These are phyloP conservation scores for Corythoichthys intestinalis DNA, from an alignment of 2,113 vertebrate genomes.

Conservation along the genomic window DNA sequence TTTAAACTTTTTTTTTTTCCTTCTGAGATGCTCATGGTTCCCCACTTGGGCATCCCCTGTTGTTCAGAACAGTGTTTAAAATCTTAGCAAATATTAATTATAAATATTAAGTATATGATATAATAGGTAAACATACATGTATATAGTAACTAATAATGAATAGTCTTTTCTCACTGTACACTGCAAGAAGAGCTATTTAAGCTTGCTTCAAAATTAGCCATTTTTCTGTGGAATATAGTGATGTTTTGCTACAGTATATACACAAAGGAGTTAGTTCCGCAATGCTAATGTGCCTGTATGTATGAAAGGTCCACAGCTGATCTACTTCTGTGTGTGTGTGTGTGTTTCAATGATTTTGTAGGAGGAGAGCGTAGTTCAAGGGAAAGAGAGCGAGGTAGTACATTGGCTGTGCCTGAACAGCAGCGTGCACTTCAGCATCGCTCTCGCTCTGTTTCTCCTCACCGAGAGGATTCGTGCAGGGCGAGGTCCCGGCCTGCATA, in stretches of 20 bases:
- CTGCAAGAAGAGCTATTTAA: slow-evolving; percentile 41
- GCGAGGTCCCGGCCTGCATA: slow-evolving; percentile 90
- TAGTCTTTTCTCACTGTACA: slow-evolving; percentile 22
- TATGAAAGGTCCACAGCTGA: slow-evolving; percentile 13
- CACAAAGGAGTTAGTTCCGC: slow-evolving; percentile 15
- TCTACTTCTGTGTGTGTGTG: slow-evolving; percentile 18
- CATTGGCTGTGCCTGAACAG: slow-evolving; percentile 90
- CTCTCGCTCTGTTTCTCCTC: slow-evolving; percentile 95
- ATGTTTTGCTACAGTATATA: slow-evolving; percentile 50
- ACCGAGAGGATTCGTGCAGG: slow-evolving; percentile 89
- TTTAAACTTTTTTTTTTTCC: neutral
- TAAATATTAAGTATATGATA: neutral
- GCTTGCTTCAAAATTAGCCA: slow-evolving; percentile 13
- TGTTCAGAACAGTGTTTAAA: neutral
- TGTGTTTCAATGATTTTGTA: slow-evolving; percentile 20
- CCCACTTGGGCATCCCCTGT: neutral
- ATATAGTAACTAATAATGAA: no score
- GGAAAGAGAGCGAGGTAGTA: slow-evolving; percentile 84
- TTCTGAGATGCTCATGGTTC: neutral
- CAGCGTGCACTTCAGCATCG: slow-evolving; percentile 87
- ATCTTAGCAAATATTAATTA: neutral
- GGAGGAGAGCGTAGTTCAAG: slow-evolving; percentile 86
- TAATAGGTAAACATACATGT: no score
- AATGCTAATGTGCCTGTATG: slow-evolving; percentile 9
- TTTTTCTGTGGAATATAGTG: slow-evolving; percentile 54